phyloP scores from a whole-genome alignment of 2,797 vertebrate species.

The Chaetophractus vellerosus region DNA sequence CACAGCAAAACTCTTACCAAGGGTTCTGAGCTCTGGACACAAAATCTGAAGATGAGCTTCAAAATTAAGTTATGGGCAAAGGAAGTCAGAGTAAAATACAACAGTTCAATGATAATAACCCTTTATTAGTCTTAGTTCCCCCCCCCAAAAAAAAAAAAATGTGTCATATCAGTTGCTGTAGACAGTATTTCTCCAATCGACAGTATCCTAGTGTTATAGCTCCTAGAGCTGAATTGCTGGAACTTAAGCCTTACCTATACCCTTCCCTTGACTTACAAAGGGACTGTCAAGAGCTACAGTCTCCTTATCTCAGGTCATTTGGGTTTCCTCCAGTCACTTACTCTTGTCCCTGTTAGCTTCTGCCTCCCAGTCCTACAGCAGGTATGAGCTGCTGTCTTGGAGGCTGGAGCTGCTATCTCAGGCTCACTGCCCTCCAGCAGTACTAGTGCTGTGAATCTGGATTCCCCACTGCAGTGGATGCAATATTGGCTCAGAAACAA shows the following conservation, averaged over 20 bases:
- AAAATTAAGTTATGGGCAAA: background rate
- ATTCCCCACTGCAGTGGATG: too few relatives aligned
- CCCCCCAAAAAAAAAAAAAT: too few relatives aligned
- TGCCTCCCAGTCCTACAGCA: background rate
- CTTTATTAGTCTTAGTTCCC: background rate
- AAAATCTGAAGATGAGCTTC: background rate
- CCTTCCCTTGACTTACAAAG: background rate
- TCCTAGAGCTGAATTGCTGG: background rate
- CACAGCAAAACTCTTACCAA: background rate
- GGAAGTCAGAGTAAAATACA: background rate
- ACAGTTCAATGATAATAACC: background rate
- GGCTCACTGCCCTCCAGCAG: background rate
- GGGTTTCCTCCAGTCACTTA: background rate
- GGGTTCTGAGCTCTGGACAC: background rate
- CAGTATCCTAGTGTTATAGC: background rate
- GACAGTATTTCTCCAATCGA: background rate
- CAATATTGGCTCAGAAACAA: background rate
- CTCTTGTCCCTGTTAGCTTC: background rate
- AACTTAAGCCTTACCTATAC: background rate
- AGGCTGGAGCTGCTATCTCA: background rate
- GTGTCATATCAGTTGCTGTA: background rate
- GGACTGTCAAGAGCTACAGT: background rate
- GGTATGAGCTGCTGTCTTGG: background rate
- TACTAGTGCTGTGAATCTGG: too few relatives aligned
- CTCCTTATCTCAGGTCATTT: background rate